Evolutionary conservation across 2,113 vertebrate genomes (phyloP).

Genomic region (Atherinomorus stipes): DNA sequence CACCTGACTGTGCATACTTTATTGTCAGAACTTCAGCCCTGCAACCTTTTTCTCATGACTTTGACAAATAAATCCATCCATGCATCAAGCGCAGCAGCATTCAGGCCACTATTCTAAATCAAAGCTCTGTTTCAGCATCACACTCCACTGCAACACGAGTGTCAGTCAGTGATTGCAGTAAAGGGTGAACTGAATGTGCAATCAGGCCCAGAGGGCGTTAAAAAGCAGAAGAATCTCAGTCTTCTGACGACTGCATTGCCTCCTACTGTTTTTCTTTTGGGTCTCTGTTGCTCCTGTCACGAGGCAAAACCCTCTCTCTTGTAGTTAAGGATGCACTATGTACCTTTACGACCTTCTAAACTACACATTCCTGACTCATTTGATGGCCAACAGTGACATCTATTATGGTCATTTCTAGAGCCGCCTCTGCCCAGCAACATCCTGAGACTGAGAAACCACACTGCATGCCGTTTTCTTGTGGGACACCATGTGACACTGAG

Average conservation of each 20-base stretch:
- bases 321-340: no score
- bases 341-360: no score
- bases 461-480: no score
- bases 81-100: background rate
- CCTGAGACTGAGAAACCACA: no score
- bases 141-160: background rate
- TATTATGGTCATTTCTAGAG: no score
- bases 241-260: conserved; percentile 10
- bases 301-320: background rate
- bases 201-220: conserved; percentile 11
- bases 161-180: conserved; percentile 6
- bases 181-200: conserved; percentile 21
- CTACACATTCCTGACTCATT: no score
- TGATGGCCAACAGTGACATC: no score
- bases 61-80: conserved; percentile 4
- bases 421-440: no score
- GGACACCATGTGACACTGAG: no score
- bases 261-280: conserved; percentile 7
- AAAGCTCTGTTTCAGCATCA: conserved; percentile 23
- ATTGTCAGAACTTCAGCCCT: conserved; percentile 14
- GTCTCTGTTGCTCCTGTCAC: conserved; percentile 10
- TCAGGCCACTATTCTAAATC: background rate
- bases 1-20: conserved; percentile 27
- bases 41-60: conserved; percentile 21
- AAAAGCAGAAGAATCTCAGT: conserved; percentile 6